phyloP scores from a whole-genome alignment of 2,113 vertebrate genomes.

The Gallinago paraguaiae region DNA sequence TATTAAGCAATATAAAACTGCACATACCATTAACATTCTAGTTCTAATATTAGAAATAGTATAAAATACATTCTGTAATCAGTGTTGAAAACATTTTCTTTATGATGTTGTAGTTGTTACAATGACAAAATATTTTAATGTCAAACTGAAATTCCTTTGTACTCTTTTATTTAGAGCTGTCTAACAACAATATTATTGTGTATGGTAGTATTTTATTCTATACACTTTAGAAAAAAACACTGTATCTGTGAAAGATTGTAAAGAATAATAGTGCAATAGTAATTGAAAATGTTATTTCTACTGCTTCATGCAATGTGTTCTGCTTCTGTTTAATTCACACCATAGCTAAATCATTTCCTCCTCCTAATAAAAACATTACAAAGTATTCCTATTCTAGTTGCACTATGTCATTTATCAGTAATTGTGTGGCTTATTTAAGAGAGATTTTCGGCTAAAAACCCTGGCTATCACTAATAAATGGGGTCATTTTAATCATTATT shows the following conservation, averaged over 20 bases:
- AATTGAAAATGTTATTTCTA: conserved; percentile 1
- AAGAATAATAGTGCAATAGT: background rate
- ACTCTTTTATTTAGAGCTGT: background rate
- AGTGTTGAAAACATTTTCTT: background rate
- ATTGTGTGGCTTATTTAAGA: background rate
- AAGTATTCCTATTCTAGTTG: background rate
- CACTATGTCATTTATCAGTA: background rate
- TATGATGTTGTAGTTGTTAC: background rate
- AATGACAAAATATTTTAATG: background rate
- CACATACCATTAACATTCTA: background rate
- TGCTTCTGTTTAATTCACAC: background rate
- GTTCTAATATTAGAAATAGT: background rate
- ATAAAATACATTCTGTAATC: background rate
- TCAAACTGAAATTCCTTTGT: background rate
- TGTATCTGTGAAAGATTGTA: background rate
- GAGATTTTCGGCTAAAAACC: background rate
- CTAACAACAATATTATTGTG: background rate
- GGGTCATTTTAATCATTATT: background rate
- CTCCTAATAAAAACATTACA: background rate
- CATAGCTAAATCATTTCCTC: background rate
- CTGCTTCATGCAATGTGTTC: background rate
- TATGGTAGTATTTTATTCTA: background rate
- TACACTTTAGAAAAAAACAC: background rate
- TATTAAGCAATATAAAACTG: background rate
- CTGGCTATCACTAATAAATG: background rate